Conservation (phyloP, 1,140 invertebrate species). For the Littorina saxatilis region DNA sequence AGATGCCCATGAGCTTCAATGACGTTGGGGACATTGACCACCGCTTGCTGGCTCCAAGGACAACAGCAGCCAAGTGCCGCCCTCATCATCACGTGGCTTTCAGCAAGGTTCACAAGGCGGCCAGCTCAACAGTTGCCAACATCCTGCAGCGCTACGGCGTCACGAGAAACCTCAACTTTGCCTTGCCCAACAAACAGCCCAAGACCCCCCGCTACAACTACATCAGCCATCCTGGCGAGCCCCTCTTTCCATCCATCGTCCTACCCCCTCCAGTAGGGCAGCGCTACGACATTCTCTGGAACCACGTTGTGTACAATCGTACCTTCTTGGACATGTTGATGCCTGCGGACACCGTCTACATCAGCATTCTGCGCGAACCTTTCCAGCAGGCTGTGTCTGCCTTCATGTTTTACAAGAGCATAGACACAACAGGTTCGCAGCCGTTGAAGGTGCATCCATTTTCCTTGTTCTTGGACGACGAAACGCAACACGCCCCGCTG, state of each 20-base stretch:
- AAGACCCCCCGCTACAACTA: constrained; percentile 42
- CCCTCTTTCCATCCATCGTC: constrained; percentile 31
- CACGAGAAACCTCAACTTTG: constrained; percentile 44
- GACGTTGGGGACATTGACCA: background rate
- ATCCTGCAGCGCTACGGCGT: constrained; percentile 52
- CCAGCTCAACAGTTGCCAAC: constrained; percentile 50
- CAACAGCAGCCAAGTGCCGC: constrained; percentile 1
- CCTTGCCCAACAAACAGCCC: constrained; percentile 37
- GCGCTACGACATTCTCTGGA: constrained; percentile 59
- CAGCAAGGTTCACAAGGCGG: constrained; percentile 55
- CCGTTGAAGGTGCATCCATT: background rate
- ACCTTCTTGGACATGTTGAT: constrained; percentile 51
- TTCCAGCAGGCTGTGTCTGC: constrained; percentile 62
- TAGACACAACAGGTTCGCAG: background rate
- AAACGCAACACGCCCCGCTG: background rate
- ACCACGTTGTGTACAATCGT: constrained; percentile 59
- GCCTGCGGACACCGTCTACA: constrained; percentile 57
- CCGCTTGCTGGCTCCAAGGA: background rate
- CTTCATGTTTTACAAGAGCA: constrained; percentile 56
- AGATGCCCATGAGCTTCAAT: too few relatives aligned
- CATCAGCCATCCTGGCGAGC: constrained; percentile 36
- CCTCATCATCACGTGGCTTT: constrained; percentile 49
- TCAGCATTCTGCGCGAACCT: constrained; percentile 64
- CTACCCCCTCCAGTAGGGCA: constrained; percentile 38
- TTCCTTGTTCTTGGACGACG: background rate